Evolutionary conservation across 2,113 vertebrate genomes (phyloP).

Genomic region (Hippopotamus amphibius): DNA sequence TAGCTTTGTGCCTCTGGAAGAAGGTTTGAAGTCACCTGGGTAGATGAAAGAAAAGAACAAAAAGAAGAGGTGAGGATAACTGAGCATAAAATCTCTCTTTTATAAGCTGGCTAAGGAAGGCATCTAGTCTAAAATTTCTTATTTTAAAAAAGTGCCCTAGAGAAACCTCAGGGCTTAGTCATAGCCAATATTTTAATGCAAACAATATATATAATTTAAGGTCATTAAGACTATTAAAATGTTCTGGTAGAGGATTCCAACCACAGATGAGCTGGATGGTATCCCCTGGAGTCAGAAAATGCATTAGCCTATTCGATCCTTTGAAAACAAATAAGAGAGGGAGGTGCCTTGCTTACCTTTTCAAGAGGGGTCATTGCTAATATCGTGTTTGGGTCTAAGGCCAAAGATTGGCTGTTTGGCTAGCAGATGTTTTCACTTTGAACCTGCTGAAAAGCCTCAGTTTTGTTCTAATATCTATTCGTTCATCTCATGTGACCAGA

Average conservation of each 20-base stretch:
- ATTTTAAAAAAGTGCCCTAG: neutral
- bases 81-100: neutral
- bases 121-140: neutral
- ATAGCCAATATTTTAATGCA: constrained; percentile 51
- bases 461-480: neutral
- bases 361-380: neutral
- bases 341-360: neutral
- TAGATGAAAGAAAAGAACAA: neutral
- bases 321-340: neutral
- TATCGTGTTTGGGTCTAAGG: neutral
- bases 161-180: constrained; percentile 1
- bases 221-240: constrained; percentile 45
- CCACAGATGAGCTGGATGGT: neutral
- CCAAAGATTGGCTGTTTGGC: neutral
- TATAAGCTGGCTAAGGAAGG: neutral
- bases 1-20: neutral
- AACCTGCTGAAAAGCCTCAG: neutral
- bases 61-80: neutral
- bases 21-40: neutral
- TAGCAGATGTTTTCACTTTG: neutral
- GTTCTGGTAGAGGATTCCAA: neutral
- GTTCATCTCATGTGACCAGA: neutral
- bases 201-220: constrained; percentile 22
- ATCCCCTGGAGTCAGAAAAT: neutral
- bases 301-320: neutral